A percentile compares a stretch with the other conserved stretches of the same genome.
Conservation (phyloP, 2,888 invertebrate genomes). For the Panorpa germanica region DNA sequence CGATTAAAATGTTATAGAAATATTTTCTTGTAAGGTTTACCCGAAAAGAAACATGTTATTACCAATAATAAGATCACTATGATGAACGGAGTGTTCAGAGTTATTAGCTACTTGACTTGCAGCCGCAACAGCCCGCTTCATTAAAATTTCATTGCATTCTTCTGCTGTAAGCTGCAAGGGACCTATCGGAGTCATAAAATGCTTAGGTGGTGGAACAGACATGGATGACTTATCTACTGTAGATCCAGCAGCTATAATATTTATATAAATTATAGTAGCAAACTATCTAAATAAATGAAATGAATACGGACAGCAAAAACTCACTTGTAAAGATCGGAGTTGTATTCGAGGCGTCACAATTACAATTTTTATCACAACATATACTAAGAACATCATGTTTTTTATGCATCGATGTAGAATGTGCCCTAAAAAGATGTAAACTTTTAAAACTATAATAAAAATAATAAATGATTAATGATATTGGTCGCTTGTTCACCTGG, state of each 20-base stretch:
- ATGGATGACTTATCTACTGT: too few species aligned
- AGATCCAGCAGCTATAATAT: neutral
- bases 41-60: too few species aligned
- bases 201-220: too few species aligned
- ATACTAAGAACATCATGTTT: slow-evolving; percentile 25
- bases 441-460: slow-evolving; percentile 4
- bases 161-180: slow-evolving; percentile 55
- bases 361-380: slow-evolving; percentile 27
- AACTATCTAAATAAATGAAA: neutral
- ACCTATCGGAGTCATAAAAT: slow-evolving; percentile 52
- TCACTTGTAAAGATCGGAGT: neutral
- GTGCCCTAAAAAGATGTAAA: slow-evolving; percentile 17
- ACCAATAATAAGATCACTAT: too few species aligned
- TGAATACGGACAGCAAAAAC: neutral
- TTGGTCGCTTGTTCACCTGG: neutral
- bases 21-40: too few species aligned
- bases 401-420: slow-evolving; percentile 21
- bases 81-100: too few species aligned
- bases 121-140: slow-evolving; percentile 51
- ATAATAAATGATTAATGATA: slow-evolving; percentile 3
- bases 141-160: slow-evolving; percentile 59
- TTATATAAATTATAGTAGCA: neutral
- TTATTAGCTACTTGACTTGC: slow-evolving; percentile 40
- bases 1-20: too few species aligned
- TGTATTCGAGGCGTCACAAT: slow-evolving; percentile 14